Percentiles rank a stretch among this genome's conserved stretches.
phyloP scores from a whole-genome alignment of 2,797 vertebrate species.

The Ictinia mississippiensis region DNA sequence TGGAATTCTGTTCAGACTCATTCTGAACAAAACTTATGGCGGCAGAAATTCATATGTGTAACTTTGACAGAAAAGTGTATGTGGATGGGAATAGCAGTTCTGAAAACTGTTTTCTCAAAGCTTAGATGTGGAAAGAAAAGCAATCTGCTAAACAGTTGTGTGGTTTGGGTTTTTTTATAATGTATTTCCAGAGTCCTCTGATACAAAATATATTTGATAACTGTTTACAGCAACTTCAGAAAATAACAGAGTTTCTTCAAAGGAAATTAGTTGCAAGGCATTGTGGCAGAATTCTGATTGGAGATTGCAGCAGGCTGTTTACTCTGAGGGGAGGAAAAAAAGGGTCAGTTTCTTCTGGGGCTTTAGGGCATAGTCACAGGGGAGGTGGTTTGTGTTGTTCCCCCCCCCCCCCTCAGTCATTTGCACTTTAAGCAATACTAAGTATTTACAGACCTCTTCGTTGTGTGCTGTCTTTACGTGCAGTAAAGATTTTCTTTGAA shows the following conservation, averaged over 20 bases:
- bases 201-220: neutral
- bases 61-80: too few species aligned
- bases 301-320: neutral
- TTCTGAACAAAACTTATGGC: neutral
- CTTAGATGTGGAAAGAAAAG: neutral
- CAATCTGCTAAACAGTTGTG: neutral
- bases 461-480: neutral
- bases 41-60: neutral
- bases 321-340: neutral
- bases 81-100: neutral
- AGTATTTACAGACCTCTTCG: neutral
- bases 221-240: neutral
- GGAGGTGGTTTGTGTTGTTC: rapidly evolving
- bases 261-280: neutral
- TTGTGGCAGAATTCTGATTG: neutral
- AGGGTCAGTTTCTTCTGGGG: neutral
- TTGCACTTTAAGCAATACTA: neutral
- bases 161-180: neutral
- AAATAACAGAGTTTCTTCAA: neutral
- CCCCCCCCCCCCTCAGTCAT: too few species aligned
- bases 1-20: neutral
- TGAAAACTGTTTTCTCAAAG: neutral
- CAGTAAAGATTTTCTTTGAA: neutral
- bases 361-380: neutral
- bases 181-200: neutral